Evolutionary conservation across 1,140 invertebrate species (phyloP), one percentile per base, ranked within the genome.

Genomic region (Hirudo medicinalis): DNA sequence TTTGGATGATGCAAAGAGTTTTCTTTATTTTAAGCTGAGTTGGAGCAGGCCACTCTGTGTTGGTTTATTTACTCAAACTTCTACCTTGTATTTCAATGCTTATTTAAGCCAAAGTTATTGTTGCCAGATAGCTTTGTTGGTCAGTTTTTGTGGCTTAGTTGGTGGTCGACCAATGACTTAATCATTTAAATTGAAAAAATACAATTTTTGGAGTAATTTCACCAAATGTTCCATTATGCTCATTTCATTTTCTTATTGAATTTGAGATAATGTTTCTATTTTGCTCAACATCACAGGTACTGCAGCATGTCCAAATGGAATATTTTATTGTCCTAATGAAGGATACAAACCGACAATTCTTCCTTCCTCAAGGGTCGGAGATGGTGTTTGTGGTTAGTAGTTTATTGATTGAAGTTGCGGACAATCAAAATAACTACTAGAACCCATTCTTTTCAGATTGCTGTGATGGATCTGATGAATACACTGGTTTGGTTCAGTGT

Each of bases 381-480:
- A 99, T 84, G 91, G 92, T 3, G 88, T 98, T 74, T 99, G 97
- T 84, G 94, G 91, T 85, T 82, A 79, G 83, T 76, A 54, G 67
- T 74, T 43, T 63, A 25, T 13, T 25, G 60, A 63, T 17, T 63
- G 60, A 63, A 32, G 13, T 63, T 63, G 1, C 17, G 1, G 20
- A 20, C 2, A 63, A 20, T 63, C 19, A 63, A 25, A 27, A 13
- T 63, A 27, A 63, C 29, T 32, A 20, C 3, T 66, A 40, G 36
- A 40, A 54, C 75, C 72, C 67, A 75, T 72, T 66, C 60, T 57
- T 73, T 79, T 54, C 74, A 88, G 94, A 99, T 83, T 99, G 96
- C 76, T 99, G 96, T 84, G 96, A 99, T 86, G 91, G 89, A 0
- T 89, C 88, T 72, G 96, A 99, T 84, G 96, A 99, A 80, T 91